Evolutionary conservation across 2,797 vertebrate genomes (phyloP).

Genomic region (Anas acuta): DNA sequence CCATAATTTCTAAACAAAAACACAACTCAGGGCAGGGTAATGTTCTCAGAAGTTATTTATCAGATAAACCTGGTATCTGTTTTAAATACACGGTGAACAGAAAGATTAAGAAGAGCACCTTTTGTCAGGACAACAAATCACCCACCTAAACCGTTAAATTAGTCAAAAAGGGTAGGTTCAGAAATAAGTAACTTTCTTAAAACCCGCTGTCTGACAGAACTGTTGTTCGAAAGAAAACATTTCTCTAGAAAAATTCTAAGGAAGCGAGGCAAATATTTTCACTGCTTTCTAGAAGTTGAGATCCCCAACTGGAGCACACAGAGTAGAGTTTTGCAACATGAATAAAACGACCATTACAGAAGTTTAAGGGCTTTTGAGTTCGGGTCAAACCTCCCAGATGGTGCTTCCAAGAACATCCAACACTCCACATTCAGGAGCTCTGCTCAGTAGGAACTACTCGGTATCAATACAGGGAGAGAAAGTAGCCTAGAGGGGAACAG

Average conservation of each 20-base stretch:
- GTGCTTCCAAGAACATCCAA: neutral
- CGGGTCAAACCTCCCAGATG: neutral
- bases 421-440: neutral
- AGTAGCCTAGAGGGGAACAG: neutral
- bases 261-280: neutral
- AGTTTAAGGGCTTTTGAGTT: neutral
- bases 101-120: neutral
- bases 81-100: neutral
- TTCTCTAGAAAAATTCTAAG: neutral
- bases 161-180: neutral
- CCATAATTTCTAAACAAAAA: conserved; percentile 37
- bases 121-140: neutral
- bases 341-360: neutral
- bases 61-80: neutral
- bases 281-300: neutral
- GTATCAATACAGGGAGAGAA: neutral
- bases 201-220: neutral
- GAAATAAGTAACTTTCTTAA: neutral
- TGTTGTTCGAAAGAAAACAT: neutral
- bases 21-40: neutral
- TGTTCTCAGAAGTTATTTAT: neutral
- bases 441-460: neutral
- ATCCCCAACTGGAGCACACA: neutral
- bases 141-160: neutral
- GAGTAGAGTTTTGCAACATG: neutral